Evolutionary conservation across 2,113 vertebrate species (phyloP).

Genomic region (Aviceda subcristata): DNA sequence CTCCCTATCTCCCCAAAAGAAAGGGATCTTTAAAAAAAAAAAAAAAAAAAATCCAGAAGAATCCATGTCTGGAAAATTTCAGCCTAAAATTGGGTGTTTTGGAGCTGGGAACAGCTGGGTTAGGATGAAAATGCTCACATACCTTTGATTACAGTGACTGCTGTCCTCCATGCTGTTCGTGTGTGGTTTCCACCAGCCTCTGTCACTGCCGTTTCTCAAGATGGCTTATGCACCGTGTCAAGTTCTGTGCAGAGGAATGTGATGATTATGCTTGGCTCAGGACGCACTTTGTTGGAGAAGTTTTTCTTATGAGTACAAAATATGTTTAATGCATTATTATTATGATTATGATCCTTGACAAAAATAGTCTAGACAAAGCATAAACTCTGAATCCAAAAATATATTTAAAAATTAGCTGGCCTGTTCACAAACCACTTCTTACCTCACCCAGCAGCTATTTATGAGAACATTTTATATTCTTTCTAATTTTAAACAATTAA

Average conservation of each 20-base stretch:
- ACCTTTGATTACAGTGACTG: not conserved
- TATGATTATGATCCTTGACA: not conserved
- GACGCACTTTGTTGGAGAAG: not conserved
- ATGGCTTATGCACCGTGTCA: not conserved
- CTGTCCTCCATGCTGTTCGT: not conserved
- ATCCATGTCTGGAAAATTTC: not conserved
- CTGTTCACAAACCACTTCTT: constrained; percentile 32
- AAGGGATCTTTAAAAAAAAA: not conserved
- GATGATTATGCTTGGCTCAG: not conserved
- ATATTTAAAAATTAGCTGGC: constrained; percentile 23
- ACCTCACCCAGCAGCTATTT: constrained; percentile 59
- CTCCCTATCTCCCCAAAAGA: not conserved
- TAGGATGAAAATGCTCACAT: not conserved
- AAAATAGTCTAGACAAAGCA: constrained; percentile 51
- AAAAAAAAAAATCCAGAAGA: not conserved
- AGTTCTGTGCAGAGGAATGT: not conserved
- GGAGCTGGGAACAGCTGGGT: not conserved
- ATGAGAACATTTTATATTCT: constrained; percentile 36
- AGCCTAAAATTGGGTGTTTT: not conserved
- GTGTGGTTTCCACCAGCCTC: not conserved
- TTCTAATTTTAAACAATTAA: constrained; percentile 58
- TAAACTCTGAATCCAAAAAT: constrained; percentile 45
- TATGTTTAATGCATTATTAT: not conserved
- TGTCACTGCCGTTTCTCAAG: not conserved
- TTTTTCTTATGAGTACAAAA: not conserved